Evolutionary conservation across 2,113 vertebrate species (phyloP), one percentile per base, ranked within the genome.

Genomic region (Sus scrofa): DNA sequence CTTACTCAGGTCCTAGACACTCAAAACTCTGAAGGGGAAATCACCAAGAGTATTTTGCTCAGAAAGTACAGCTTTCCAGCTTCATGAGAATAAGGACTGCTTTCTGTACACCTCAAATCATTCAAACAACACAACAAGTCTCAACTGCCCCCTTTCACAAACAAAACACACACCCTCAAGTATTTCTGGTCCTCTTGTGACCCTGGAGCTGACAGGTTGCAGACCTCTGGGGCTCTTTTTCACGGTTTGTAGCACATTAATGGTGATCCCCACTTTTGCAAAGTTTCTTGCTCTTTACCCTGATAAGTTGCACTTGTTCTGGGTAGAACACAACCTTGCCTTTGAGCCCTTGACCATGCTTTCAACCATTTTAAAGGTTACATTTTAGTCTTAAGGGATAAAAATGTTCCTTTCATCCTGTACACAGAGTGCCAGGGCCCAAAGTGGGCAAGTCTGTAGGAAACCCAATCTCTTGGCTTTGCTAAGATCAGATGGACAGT

Each of bases 231-330:
- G 39, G 56, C 44, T 85, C n/a, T 15, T 95, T 91, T 54, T 77
- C 67, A 63, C 10, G 19, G 90, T 32, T 81, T n/a, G 32, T 44
- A 84, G 52, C 65, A 85, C 56, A n/a, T 73, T 81, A 77, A 70
- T 65, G 75, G 32, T 18, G 82, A 34, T 71, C 71, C 75, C 75
- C 95, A 71, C 77, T 96, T 91, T 91, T 79, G 78, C 22, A 24
- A 86, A 97, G 75, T 93, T 94, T 81, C 39, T 79, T 92, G 63
- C 74, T 83, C 39, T 75, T 86, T 83, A 78, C 27, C 34, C 86
- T 62, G 50, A 27, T 71, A 94, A 93, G 26, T 85, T 90, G 30
- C n/a, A 26, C 34, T 96, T 90, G 86, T 14, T 37, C 22, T 71
- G 12, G 34, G 16, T 75, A 26, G 52, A 86, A 63, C 39, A 54